Evolutionary conservation across 1,140 invertebrate genomes (phyloP).

Genomic region (Eumeta japonica): DNA sequence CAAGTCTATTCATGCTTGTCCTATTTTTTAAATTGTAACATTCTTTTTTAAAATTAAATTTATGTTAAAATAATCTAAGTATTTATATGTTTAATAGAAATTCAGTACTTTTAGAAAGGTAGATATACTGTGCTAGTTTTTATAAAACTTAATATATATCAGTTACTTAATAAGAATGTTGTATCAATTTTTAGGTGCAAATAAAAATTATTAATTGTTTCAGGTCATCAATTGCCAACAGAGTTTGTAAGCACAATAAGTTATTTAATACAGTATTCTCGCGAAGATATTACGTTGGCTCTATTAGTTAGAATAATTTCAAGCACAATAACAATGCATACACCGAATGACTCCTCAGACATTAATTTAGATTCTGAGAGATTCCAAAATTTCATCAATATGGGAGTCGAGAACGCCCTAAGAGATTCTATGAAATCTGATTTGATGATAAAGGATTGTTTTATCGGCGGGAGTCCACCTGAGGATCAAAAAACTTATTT

Average conservation of each 20-base stretch:
- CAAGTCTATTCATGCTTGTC: no score
- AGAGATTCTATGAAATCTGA: constrained; percentile 41
- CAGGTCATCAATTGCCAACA: constrained; percentile 58
- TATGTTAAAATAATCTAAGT: no score
- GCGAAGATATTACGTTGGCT: constrained; percentile 53
- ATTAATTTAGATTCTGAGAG: constrained; percentile 35
- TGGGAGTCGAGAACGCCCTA: constrained; percentile 43
- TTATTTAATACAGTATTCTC: constrained; percentile 57
- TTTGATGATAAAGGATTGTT: constrained; percentile 36
- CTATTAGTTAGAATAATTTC: constrained; percentile 57
- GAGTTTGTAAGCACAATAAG: constrained; percentile 56
- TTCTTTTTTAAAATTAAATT: no score
- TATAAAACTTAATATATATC: no score
- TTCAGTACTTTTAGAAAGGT: no score
- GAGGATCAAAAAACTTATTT: constrained; percentile 39
- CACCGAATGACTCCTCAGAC: constrained; percentile 34
- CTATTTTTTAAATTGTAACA: no score
- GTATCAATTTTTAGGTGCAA: constrained; percentile 5
- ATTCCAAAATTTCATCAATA: constrained; percentile 39
- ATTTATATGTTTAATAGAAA: no score
- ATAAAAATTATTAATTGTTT: constrained; percentile 18
- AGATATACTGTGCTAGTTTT: neutral
- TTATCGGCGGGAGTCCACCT: constrained; percentile 22
- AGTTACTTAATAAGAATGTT: no score
- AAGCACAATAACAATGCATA: constrained; percentile 43